These are phyloP conservation scores for Epinephelus lanceolatus DNA, from an alignment of 2,113 vertebrate genomes.

Conservation along the genomic window DNA sequence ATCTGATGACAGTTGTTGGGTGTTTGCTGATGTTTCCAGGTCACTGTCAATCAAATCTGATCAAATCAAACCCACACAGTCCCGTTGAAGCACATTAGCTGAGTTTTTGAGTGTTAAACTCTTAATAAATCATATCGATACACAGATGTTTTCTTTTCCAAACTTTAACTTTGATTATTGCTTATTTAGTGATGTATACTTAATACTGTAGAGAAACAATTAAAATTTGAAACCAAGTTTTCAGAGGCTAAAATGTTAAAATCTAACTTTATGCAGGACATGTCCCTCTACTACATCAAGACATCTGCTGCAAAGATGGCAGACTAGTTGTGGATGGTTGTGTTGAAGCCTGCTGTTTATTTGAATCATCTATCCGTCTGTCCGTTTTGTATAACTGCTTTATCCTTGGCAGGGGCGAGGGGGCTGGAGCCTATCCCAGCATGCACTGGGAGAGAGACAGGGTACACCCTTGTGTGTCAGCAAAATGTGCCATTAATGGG, in stretches of 20 bases:
- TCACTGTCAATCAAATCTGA: not conserved
- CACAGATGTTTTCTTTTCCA: too few species aligned
- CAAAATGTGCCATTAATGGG: slow-evolving; percentile 5
- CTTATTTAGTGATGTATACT: not conserved
- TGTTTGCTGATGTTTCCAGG: not conserved
- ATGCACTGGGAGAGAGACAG: not conserved
- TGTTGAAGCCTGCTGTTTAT: slow-evolving; percentile 25
- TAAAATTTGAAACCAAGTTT: not conserved
- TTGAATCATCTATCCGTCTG: slow-evolving; percentile 21
- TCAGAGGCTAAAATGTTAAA: not conserved
- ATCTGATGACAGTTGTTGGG: not conserved
- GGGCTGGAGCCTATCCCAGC: not conserved
- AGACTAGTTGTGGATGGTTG: slow-evolving; percentile 1
- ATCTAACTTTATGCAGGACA: not conserved
- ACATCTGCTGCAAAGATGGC: slow-evolving; percentile 41
- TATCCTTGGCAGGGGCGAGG: not conserved
- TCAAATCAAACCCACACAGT: not conserved
- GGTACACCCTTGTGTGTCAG: not conserved
- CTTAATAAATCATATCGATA: too few species aligned
- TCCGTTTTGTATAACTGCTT: slow-evolving; percentile 13
- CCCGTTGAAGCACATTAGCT: not conserved
- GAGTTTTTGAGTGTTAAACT: too few species aligned
- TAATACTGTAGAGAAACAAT: not conserved
- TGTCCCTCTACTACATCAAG: not conserved
- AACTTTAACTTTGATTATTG: not conserved